Evolutionary conservation across 2,113 vertebrate species (phyloP).

Genomic region (Passer montanus): DNA sequence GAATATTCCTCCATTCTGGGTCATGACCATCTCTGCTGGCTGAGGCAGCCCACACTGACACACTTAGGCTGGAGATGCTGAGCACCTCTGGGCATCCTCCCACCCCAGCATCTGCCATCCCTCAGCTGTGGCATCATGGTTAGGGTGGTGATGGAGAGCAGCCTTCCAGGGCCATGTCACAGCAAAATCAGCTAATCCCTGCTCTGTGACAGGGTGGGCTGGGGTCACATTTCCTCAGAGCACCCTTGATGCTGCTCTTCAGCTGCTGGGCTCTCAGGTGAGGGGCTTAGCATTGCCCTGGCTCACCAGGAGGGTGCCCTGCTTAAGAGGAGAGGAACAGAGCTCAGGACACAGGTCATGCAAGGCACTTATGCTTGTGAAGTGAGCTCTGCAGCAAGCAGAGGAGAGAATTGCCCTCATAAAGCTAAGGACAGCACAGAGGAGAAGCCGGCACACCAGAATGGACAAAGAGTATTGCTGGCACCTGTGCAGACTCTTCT

Average conservation of each 20-base stretch:
- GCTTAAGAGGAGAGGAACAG: not conserved
- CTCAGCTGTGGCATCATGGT: not conserved
- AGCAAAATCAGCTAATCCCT: not conserved
- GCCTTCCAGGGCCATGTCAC: not conserved
- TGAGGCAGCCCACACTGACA: not conserved
- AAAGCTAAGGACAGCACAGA: not conserved
- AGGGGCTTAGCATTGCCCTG: not conserved
- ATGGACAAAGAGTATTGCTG: not conserved
- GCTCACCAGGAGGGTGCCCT: not conserved
- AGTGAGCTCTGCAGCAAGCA: not conserved
- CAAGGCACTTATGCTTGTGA: not conserved
- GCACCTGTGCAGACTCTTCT: no score
- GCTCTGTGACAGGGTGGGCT: not conserved
- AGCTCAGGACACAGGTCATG: not conserved
- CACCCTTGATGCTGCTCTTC: not conserved
- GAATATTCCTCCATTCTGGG: not conserved
- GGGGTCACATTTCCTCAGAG: not conserved
- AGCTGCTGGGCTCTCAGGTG: not conserved
- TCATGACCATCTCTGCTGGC: fast-evolving
- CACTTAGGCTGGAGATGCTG: not conserved
- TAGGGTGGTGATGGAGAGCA: not conserved
- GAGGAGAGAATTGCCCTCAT: not conserved
- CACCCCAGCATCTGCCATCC: not conserved
- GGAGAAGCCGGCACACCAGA: not conserved
- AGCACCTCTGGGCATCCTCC: not conserved